Evolutionary conservation across 2,888 invertebrate species (phyloP), one percentile per base, ranked within the genome.

Genomic region (Nineta flava): DNA sequence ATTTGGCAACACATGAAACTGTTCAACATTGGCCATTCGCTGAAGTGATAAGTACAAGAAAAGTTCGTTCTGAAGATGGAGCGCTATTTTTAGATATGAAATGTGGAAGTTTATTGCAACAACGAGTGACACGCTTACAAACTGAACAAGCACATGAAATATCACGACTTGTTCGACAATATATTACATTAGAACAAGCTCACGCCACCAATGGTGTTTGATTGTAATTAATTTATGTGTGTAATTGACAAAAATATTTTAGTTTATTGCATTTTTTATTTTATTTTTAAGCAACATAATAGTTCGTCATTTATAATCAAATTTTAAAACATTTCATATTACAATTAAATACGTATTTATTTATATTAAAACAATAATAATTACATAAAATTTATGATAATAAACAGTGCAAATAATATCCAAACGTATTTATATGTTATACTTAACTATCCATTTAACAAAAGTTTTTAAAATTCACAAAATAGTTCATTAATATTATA

Each of bases 71-170:
- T 0, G 93, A 93, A 61, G 91, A 92, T 65, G 92, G 92, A 55
- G 84, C 88, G 1, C 73, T 94, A 53, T 93, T 81, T 70, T 74
- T 97, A 65, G 96, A 97, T 71, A 87, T 97, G 83, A 96, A 96
- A 68, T 90, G 93, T 62, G 95, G 96, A 32, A 94, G 95, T 63
- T 73, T 96, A 62, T 85, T 95, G 79, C 92, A 93, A 65, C 95
- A 95, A 70, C 80, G 91, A 57, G 92, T 95, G 60, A 91, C 93
- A 53, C 76, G 95, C 58, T 79, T 97, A 57, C 95, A 96, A 66
- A 97, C 96, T 1, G 94, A 96, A 69, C 90, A 97, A 71, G 96
- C 96, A 38, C 93, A 94, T 62, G 96, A 97, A 70, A 92, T 97
- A 59, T 92, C 94, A 46, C 81, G 95, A 56, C 78, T 97, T 59